phyloP scores from a whole-genome alignment of 2,888 invertebrate species.

The Volucella inanis region DNA sequence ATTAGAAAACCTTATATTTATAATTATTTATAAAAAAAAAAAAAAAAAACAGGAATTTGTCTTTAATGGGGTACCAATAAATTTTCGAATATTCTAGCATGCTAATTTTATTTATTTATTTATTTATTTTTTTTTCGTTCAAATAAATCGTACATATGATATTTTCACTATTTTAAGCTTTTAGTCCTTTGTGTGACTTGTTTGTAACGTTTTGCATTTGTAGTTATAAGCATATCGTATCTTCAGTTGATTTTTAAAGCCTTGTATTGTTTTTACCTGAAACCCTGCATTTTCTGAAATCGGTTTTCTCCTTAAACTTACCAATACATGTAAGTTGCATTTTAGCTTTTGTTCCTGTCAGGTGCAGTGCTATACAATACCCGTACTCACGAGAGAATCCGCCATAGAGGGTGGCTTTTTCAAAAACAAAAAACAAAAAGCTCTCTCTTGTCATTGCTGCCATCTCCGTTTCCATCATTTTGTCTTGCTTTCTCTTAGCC shows the following conservation, averaged over 20 bases:
- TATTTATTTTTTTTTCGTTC: no score
- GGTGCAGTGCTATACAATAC: constrained; percentile 20
- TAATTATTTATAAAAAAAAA: no score
- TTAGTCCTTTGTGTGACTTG: no score
- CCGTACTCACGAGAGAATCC: constrained; percentile 2
- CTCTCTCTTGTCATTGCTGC: constrained; percentile 19
- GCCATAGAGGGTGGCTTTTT: constrained; percentile 37
- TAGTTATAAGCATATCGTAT: neutral
- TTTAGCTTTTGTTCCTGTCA: constrained; percentile 45
- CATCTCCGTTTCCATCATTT: constrained; percentile 1
- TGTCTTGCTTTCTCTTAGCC: constrained; percentile 42
- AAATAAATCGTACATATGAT: no score
- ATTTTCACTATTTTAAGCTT: no score
- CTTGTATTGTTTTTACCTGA: constrained; percentile 30
- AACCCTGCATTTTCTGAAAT: constrained; percentile 28
- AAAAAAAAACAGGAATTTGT: no score
- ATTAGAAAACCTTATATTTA: no score
- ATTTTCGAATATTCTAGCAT: no score
- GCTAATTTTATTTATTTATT: no score
- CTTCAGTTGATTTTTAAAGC: constrained; percentile 4
- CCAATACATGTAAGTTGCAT: constrained; percentile 33
- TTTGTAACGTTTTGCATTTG: no score
- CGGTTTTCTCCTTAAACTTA: neutral
- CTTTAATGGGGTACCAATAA: no score
- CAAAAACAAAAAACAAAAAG: constrained; percentile 3